Evolutionary conservation across 2,888 invertebrate species (phyloP), one percentile per base, ranked within the genome.

Genomic region (Melieria crassipennis): DNA sequence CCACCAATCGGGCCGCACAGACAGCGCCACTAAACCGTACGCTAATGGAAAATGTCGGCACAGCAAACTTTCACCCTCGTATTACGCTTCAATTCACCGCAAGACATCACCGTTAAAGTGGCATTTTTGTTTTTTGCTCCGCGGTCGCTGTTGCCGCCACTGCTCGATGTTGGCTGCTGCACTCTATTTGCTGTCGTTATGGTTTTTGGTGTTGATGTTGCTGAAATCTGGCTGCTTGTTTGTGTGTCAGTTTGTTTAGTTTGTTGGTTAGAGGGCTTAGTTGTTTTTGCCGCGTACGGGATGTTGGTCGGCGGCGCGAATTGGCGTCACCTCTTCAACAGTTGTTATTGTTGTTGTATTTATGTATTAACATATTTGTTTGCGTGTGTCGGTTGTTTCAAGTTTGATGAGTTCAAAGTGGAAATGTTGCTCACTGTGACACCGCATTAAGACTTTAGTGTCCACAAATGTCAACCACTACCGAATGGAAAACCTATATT

Each of bases 11-110:
- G 30, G 30, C 30, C 30, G 30, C 30, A 30, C 30, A 30, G 30
- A 30, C 30, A 30, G 30, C 30, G 3, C 30, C 30, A 30, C 30
- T 30, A 30, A 30, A 30, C 3, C 30, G 16, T 58, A 16, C 42
- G 58, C 58, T 58, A 58, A 58, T 58, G 58, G 58, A 58, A 58
- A 58, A 58, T 58, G 58, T 58, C 58, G 58, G 16, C 58, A 10
- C n/a, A 58, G 30, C 30, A 58, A 58, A 58, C 58, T 58, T 58
- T 58, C 16, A 16, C 58, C n/a, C 58, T 58, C 30, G 30, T 58
- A 58, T 58, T 58, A 42, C 58, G 30, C 58, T 58, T 58, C 16
- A 58, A 58, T 16, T 42, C 58, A 42, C 58, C 16, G 16, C 11
- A 16, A 42, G 58, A 58, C 42, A 16, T 58, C 42, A 13, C 52